Percentiles rank a stretch among this genome's conserved stretches.
Evolutionary conservation across 2,113 vertebrate species (phyloP).

Genomic region (Phalacrocorax carbo): DNA sequence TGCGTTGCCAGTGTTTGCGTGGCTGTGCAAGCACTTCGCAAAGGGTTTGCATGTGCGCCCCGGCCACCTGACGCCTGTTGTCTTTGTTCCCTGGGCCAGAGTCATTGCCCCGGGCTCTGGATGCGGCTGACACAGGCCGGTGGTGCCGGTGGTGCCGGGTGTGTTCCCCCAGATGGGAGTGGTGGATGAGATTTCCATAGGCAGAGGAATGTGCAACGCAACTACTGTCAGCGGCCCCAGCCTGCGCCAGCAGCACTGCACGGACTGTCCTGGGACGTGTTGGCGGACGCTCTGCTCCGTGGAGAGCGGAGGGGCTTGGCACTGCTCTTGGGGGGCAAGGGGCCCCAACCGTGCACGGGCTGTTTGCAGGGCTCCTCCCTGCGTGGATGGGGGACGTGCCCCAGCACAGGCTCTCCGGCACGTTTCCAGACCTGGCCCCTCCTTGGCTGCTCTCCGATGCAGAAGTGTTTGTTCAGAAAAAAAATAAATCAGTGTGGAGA

Average conservation of each 20-base stretch:
- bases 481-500: neutral
- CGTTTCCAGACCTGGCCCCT: neutral
- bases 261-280: accelerated
- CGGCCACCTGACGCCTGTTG: accelerated
- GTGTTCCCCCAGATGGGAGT: neutral
- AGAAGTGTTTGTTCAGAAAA: neutral
- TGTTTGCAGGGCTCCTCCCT: accelerated
- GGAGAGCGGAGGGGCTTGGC: neutral
- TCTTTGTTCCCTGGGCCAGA: neutral
- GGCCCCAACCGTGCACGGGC: accelerated
- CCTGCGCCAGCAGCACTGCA: accelerated
- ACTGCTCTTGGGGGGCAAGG: neutral
- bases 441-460: neutral
- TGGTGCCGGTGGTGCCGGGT: neutral
- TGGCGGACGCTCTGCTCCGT: neutral
- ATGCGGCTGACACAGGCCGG: neutral
- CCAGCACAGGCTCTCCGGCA: accelerated
- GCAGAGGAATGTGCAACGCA: neutral
- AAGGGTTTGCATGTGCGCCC: accelerated
- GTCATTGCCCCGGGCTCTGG: neutral
- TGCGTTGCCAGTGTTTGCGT: accelerated
- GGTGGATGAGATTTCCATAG: neutral
- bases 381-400: accelerated
- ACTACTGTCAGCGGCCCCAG: accelerated
- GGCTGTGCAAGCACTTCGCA: too few relatives aligned